phyloP scores from a whole-genome alignment of 2,113 vertebrate genomes.

The Hippocampus comes region DNA sequence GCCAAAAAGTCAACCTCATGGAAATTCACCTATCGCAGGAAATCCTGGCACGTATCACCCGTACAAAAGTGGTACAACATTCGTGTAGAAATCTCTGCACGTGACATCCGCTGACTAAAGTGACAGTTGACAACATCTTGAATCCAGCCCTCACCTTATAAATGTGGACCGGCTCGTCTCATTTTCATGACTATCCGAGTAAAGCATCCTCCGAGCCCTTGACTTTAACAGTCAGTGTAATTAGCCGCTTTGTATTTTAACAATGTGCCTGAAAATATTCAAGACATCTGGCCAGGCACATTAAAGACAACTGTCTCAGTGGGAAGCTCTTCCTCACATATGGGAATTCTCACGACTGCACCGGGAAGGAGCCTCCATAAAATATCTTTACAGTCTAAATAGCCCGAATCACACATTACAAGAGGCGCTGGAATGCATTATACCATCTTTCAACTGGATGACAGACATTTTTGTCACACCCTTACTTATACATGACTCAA shows the following conservation, averaged over 20 bases:
- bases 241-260: conserved; percentile 52
- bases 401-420: conserved; percentile 13
- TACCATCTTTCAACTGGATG: conserved; percentile 17
- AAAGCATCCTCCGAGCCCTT: conserved; percentile 23
- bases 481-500: not conserved
- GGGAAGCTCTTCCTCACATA: conserved; percentile 1
- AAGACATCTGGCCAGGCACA: conserved; percentile 32
- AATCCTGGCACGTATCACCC: no score
- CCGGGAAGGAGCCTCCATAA: not conserved
- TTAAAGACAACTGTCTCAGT: conserved; percentile 23
- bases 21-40: no score
- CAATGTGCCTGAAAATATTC: conserved; percentile 32
- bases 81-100: no score
- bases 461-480: conserved; percentile 21
- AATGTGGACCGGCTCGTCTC: not conserved
- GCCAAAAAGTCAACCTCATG: no score
- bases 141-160: not conserved
- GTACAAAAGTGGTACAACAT: no score
- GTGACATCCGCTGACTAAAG: not conserved
- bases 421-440: conserved; percentile 17
- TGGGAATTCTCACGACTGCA: not conserved
- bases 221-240: conserved; percentile 63
- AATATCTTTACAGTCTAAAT: conserved; percentile 10
- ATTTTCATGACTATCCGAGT: not conserved
- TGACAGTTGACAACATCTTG: not conserved